Evolutionary conservation across 2,113 vertebrate species (phyloP).

Genomic region (Himantopus leucocephalus): DNA sequence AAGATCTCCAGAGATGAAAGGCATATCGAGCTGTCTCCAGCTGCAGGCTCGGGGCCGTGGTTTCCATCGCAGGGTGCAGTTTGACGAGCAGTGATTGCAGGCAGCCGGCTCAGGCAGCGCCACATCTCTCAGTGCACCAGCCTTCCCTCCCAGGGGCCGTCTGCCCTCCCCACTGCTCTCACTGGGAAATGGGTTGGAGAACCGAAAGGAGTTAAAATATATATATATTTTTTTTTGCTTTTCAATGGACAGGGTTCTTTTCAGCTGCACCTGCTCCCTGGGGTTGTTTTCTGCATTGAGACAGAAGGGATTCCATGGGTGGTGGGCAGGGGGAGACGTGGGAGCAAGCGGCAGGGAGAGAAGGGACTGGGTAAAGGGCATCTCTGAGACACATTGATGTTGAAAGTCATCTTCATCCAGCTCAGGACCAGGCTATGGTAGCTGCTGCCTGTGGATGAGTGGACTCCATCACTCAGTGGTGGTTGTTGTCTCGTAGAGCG

Average conservation of each 20-base stretch:
- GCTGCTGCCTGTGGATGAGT: fast-evolving
- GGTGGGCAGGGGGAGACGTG: not conserved
- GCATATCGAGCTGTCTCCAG: not conserved
- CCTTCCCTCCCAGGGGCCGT: not conserved
- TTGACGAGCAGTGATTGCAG: not conserved
- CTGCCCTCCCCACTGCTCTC: not conserved
- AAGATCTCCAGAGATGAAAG: constrained; percentile 39
- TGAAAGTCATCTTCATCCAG: not conserved
- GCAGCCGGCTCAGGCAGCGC: not conserved
- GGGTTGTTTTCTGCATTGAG: not conserved
- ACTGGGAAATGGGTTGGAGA: not conserved
- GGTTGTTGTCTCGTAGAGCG: not conserved
- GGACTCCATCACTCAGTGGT: not conserved
- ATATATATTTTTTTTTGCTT: not conserved
- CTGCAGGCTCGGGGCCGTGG: not conserved
- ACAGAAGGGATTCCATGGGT: not conserved
- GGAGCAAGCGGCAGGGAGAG: not conserved
- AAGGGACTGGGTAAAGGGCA: not conserved
- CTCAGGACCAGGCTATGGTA: fast-evolving
- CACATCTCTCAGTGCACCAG: not conserved
- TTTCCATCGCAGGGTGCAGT: not conserved
- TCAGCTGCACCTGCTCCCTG: fast-evolving
- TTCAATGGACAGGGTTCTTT: not conserved
- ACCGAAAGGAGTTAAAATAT: fast-evolving
- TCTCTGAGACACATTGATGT: not conserved